Percentiles rank a stretch among this genome's conserved stretches.
phyloP scores from a whole-genome alignment of 2,113 vertebrate species.

The Pheucticus melanocephalus region DNA sequence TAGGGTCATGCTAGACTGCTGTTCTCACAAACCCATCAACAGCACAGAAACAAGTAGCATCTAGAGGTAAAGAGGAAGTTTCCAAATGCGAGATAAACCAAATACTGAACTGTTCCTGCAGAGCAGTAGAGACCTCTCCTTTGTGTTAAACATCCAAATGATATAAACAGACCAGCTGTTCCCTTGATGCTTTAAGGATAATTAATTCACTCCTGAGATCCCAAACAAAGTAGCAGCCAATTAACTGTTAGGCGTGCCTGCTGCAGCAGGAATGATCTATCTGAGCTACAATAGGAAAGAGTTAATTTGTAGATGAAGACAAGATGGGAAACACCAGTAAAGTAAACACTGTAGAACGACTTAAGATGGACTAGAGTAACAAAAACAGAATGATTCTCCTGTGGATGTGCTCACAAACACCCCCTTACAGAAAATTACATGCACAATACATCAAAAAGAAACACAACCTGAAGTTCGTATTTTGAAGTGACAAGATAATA shows the following conservation, averaged over 20 bases:
- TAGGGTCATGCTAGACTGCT: not conserved
- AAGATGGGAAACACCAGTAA: not conserved
- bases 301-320: not conserved
- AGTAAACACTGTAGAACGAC: not conserved
- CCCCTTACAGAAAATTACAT: not conserved
- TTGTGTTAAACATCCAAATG: not conserved
- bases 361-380: not conserved
- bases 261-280: not conserved
- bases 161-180: not conserved
- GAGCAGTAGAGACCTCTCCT: not conserved
- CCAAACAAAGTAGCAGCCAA: not conserved
- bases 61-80: not conserved
- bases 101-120: not conserved
- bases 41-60: not conserved
- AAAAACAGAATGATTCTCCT: not conserved
- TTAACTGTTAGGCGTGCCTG: not conserved
- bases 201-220: not conserved
- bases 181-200: not conserved
- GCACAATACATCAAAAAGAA: not conserved
- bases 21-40: not conserved
- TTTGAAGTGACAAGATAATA: not conserved
- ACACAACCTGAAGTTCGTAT: not conserved
- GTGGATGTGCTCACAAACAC: not conserved
- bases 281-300: not conserved
- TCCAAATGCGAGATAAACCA: not conserved